Conservation (phyloP, 2,797 vertebrate genomes). For the Gadopsis marmoratus region DNA sequence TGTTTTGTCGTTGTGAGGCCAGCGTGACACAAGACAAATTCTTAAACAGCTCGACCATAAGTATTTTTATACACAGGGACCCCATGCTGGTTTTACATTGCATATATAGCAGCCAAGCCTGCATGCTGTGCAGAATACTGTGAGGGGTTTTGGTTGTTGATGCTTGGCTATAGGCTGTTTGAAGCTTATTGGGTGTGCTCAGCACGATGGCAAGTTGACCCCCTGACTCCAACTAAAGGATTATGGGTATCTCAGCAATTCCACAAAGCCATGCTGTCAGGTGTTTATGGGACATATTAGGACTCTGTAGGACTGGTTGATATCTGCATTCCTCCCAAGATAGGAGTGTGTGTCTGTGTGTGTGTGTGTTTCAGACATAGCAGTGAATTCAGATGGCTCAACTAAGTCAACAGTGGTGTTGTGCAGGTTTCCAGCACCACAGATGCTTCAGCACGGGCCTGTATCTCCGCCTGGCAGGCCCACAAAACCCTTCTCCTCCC, state of each 20-base stretch:
- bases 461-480: constrained; percentile 64
- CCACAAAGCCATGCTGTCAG: constrained; percentile 79
- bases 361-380: constrained; percentile 22
- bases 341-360: constrained; percentile 24
- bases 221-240: constrained; percentile 73
- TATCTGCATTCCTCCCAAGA: constrained; percentile 59
- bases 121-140: constrained; percentile 48
- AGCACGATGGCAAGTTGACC: constrained; percentile 72
- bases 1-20: constrained; percentile 46
- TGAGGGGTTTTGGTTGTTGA: constrained; percentile 40
- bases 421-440: constrained; percentile 53
- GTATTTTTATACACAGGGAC: constrained; percentile 13
- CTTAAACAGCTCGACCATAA: constrained; percentile 12
- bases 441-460: constrained; percentile 38
- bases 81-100: constrained; percentile 38
- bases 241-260: constrained; percentile 79
- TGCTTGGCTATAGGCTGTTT: constrained; percentile 48
- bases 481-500: constrained; percentile 42
- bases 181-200: constrained; percentile 69
- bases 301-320: constrained; percentile 55
- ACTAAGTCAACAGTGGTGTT: constrained; percentile 72
- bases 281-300: constrained; percentile 73
- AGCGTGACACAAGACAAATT: constrained; percentile 39
- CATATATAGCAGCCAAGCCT: constrained; percentile 24
- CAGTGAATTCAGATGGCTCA: constrained; percentile 64